Base-by-base conservation (phyloP, 2,888 invertebrate genomes). In the Aromia moschata region DNA sequence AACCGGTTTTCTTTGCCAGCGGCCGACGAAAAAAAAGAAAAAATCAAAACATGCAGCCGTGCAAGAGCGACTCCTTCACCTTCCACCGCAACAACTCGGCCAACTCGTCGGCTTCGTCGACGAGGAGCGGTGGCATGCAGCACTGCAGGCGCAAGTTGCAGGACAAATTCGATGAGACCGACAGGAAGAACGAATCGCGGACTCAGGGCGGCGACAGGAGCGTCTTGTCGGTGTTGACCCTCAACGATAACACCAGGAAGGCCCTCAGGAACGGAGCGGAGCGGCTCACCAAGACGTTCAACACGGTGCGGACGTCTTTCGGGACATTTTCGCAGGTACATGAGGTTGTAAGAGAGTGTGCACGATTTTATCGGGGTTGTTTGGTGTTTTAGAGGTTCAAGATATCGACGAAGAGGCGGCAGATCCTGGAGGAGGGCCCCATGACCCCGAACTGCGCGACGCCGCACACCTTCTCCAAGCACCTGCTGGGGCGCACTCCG, bases 311-410 rank as follows among this genome's bases (percentile, higher is more conserved):
- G 68, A 87, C 87, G 56, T 86, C 87, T 12, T 84, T 90, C 62
- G 89, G 88, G 10, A 86, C 86, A 58, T 81, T 89, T 62, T 86
- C 89, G 43, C 89, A 89, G 85, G 89, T 89, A 70, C n/a, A 11
- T 33, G n/a, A n/a, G 11, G 10, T 11, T 11, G 7, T 2, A 2
- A 7, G n/a, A 11, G 5, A 11, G n/a, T 33, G 25, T 33, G 17
- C 25, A 30, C 30, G 10, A 45, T 10, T 31, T 3, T 40, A 16
- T 30, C 18, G 11, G 2, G 11, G 11, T 17, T 14, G 44, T 11
- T 47, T 38, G 18, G 43, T 45, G 12, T 59, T 61, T 12, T 65
- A 86, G 85, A 84, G 81, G 75, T 84, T 86, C 56, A 82, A 83
- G 70, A 80, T 80, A 33, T 83, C 85, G 1, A 86, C 85, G 1